Base-by-base conservation (phyloP, 1,140 invertebrate genomes). In the Aphaenogaster floridana region DNA sequence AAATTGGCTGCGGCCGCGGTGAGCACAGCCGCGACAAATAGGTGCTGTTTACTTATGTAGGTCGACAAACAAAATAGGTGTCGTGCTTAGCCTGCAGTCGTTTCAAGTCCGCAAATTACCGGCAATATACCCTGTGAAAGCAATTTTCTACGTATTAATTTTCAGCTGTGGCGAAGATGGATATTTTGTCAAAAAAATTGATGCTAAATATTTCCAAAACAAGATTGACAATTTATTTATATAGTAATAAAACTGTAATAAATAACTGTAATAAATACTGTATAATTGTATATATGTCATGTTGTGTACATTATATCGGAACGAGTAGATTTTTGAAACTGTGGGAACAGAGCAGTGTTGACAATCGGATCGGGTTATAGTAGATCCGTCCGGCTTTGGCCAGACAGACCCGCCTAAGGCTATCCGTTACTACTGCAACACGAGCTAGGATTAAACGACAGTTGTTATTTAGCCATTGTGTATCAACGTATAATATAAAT, bases 51-150 rank as follows among this genome's bases (percentile, higher is more conserved):
- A 89, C 86, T 83, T 69, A 88, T 89, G 88, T 86, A 74, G 88
- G 80, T 89, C 76, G 86, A 54, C 77, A 88, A 90, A 90, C 88
- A 85, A 86, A 89, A 86, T 90, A 86, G 86, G 89, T 89, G 89
- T 90, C 76, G 79, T 68, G 85, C 76, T 90, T 87, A 86, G 88
- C 59, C 52, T 11, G 42, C 80, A 74, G 61, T 78, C 63, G 74
- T 78, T 54, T 28, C 48, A 21, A 52, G 48, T 34, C 15, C 21
- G 36, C 50, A 48, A 86, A 78, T 36, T 81, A 39, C 42, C 39
- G 21, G 3, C 15, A 42, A 50, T 74, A 74, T 61, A 84, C 42
- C 17, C 13, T 4, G 21, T 48, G 15, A 77, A 64, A 77, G 13
- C 71, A 54, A 39, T 64, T 77, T 66, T 66, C 48, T 45, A 8